Evolutionary conservation across 2,113 vertebrate species (phyloP).

Genomic region (Stomatorhinus ivindoensis): DNA sequence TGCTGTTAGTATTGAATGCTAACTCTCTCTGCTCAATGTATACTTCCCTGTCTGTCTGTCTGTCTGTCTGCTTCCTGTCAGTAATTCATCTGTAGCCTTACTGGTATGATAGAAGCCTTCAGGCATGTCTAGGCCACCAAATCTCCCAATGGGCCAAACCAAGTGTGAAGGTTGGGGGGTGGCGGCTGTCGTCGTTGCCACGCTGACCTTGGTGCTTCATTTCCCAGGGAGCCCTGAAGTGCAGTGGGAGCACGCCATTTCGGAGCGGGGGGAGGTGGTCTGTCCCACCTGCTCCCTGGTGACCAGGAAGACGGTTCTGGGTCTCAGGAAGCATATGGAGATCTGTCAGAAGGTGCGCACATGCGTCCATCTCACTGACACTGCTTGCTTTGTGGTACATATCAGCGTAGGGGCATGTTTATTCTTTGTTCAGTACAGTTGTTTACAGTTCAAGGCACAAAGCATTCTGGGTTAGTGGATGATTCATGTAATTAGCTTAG

Average conservation of each 20-base stretch:
- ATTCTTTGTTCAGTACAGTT: neutral
- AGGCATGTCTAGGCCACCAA: neutral
- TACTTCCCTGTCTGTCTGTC: neutral
- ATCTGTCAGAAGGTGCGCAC: conserved; percentile 87
- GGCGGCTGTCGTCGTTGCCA: neutral
- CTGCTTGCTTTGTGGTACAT: neutral
- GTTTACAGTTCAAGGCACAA: conserved; percentile 10
- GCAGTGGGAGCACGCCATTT: conserved; percentile 80
- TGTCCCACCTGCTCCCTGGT: conserved; percentile 85
- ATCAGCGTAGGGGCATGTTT: neutral
- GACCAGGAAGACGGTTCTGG: conserved; percentile 82
- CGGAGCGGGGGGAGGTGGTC: conserved; percentile 78
- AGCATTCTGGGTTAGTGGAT: conserved; percentile 8
- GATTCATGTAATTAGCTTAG: conserved; percentile 35
- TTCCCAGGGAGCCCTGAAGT: conserved; percentile 64
- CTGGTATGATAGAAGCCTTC: neutral
- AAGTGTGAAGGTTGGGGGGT: neutral
- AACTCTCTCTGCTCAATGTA: neutral
- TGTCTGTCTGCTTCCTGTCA: neutral
- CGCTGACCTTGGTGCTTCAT: neutral
- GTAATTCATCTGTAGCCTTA: neutral
- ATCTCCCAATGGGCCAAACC: neutral
- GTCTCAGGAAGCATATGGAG: conserved; percentile 95
- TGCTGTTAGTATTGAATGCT: too few species aligned
- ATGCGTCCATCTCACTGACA: neutral